A percentile compares a stretch with the other conserved stretches of the same genome.
phyloP scores from a whole-genome alignment of 2,797 vertebrate species.

The Cheirogaleus major region DNA sequence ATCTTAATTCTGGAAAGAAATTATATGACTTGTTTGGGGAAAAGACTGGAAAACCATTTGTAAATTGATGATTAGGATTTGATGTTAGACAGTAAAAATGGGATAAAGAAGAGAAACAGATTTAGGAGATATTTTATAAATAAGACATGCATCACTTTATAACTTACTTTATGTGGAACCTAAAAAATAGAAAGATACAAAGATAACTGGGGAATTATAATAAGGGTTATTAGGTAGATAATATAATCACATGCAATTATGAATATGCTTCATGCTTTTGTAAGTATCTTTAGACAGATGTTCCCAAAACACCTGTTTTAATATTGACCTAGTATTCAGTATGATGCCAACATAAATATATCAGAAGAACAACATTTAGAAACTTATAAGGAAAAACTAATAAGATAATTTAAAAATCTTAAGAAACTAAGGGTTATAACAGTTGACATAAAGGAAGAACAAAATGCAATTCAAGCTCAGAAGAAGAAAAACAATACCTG shows the following conservation, averaged over 20 bases:
- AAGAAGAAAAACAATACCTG: not conserved
- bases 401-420: not conserved
- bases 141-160: not conserved
- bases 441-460: not conserved
- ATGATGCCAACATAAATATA: not conserved
- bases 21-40: not conserved
- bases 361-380: not conserved
- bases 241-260: not conserved
- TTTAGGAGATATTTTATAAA: not conserved
- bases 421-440: not conserved
- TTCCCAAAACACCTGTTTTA: not conserved
- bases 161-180: not conserved
- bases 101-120: not conserved
- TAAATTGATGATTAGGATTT: not conserved
- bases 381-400: not conserved
- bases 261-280: not conserved
- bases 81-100: not conserved
- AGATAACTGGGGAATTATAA: not conserved
- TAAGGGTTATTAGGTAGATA: not conserved
- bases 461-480: not conserved
- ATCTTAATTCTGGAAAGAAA: not conserved
- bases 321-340: not conserved
- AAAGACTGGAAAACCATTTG: not conserved
- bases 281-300: not conserved
- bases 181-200: not conserved